These are phyloP conservation scores for Tricholauxania praeusta DNA, from an alignment of 2,888 invertebrate species.

Conservation along the genomic window DNA sequence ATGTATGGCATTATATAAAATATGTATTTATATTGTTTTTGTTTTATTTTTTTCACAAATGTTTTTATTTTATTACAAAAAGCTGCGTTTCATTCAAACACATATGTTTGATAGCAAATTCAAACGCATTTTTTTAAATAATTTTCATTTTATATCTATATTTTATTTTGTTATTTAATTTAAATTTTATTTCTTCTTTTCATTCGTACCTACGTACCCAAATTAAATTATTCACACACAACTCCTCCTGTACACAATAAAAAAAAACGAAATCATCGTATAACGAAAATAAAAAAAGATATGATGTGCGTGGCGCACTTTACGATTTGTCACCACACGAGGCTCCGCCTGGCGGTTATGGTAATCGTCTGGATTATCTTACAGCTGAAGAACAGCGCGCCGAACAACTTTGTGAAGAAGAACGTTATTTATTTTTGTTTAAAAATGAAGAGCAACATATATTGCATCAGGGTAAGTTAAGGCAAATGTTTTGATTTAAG, in stretches of 20 bases:
- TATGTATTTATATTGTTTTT: conserved; percentile 24
- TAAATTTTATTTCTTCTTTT: conserved; percentile 48
- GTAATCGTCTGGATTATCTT: conserved; percentile 72
- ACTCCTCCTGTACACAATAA: conserved; percentile 25
- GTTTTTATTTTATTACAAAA: conserved; percentile 23
- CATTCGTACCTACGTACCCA: conserved; percentile 42
- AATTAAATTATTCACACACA: conserved; percentile 16
- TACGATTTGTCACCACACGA: conserved; percentile 86
- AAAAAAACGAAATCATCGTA: no score
- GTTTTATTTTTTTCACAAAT: conserved; percentile 23
- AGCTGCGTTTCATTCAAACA: conserved; percentile 23
- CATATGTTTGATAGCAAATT: conserved; percentile 9
- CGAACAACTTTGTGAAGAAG: conserved; percentile 94
- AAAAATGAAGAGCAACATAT: conserved; percentile 90
- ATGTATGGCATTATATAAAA: conserved; percentile 53
- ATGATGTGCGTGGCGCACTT: conserved; percentile 93
- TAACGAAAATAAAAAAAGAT: conserved; percentile 71
- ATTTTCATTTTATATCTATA: conserved; percentile 1
- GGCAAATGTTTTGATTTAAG: conserved; percentile 41
- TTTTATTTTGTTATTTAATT: conserved; percentile 42
- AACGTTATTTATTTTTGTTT: conserved; percentile 88
- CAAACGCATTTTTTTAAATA: conserved; percentile 23
- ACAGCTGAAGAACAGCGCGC: conserved; percentile 81
- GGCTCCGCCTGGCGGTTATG: conserved; percentile 81
- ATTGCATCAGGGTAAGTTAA: conserved; percentile 85